Evolutionary conservation across 2,797 vertebrate species (phyloP).

Genomic region (Thamnophis elegans): DNA sequence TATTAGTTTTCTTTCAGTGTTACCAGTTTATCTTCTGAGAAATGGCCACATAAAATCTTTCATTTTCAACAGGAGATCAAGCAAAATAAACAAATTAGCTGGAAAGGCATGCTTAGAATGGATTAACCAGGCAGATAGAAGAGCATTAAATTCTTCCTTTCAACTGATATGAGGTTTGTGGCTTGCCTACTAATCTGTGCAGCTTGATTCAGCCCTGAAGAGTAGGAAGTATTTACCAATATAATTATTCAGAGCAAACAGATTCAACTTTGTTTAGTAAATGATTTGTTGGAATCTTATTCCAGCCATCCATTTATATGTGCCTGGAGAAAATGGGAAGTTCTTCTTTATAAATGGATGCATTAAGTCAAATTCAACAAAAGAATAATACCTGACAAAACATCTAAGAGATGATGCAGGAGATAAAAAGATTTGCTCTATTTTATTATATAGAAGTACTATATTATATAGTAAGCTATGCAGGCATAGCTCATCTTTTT

Average conservation of each 20-base stretch:
- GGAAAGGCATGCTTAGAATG: not conserved
- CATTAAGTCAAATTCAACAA: slow-evolving; percentile 1
- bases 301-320: slow-evolving; percentile 17
- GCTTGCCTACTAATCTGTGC: not conserved
- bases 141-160: not conserved
- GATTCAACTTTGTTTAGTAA: slow-evolving; percentile 7
- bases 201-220: not conserved
- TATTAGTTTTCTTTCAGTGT: not conserved
- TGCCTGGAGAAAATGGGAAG: slow-evolving; percentile 39
- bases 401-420: not conserved
- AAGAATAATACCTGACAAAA: not conserved
- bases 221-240: not conserved
- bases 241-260: not conserved
- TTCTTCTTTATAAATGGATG: slow-evolving; percentile 19
- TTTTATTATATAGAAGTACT: not conserved
- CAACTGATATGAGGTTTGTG: not conserved
- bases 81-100: not conserved
- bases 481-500: not conserved
- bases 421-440: not conserved
- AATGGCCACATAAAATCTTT: not conserved
- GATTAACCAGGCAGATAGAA: not conserved
- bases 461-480: not conserved
- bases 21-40: not conserved
- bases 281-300: not conserved
- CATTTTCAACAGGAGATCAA: not conserved